Evolutionary conservation across 2,797 vertebrate species (phyloP).

Genomic region (Salmo trutta): DNA sequence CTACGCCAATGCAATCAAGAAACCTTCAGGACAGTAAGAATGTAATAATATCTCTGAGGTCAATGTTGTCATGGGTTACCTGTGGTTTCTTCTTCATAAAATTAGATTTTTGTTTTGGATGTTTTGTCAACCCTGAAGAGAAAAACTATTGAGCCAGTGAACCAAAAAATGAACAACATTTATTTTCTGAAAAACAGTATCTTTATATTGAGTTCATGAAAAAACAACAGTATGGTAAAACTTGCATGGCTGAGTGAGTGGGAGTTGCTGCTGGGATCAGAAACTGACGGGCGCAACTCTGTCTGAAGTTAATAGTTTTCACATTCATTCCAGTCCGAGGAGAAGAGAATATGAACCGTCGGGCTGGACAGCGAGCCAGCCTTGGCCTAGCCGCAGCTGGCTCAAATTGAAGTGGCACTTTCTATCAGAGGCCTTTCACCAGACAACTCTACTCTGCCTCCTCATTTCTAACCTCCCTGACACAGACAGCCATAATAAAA

Average conservation of each 20-base stretch:
- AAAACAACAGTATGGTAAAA: slow-evolving; percentile 49
- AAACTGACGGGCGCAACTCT: slow-evolving; percentile 53
- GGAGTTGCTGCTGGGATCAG: slow-evolving; percentile 33
- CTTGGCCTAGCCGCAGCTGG: slow-evolving; percentile 65
- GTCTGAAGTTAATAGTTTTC: slow-evolving; percentile 73
- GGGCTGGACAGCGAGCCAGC: slow-evolving; percentile 65
- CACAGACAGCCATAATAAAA: slow-evolving; percentile 56
- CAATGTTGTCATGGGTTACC: slow-evolving; percentile 3
- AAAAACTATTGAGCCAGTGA: slow-evolving; percentile 16
- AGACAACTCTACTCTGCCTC: slow-evolving; percentile 69
- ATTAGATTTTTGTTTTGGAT: background rate
- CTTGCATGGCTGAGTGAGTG: background rate
- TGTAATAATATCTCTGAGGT: slow-evolving; percentile 8
- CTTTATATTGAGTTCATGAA: slow-evolving; percentile 39
- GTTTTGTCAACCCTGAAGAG: background rate
- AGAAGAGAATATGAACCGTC: slow-evolving; percentile 71
- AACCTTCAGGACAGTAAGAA: slow-evolving; percentile 10
- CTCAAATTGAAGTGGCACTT: slow-evolving; percentile 75
- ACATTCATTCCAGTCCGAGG: slow-evolving; percentile 62
- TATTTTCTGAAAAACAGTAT: slow-evolving; percentile 31
- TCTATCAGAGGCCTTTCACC: slow-evolving; percentile 71
- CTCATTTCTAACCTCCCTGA: slow-evolving; percentile 61
- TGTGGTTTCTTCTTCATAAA: slow-evolving; percentile 6
- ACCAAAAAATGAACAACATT: slow-evolving; percentile 43
- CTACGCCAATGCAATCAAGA: slow-evolving; percentile 44